Base-by-base conservation (phyloP, 2,888 invertebrate genomes). In the Drosophila siamana region DNA sequence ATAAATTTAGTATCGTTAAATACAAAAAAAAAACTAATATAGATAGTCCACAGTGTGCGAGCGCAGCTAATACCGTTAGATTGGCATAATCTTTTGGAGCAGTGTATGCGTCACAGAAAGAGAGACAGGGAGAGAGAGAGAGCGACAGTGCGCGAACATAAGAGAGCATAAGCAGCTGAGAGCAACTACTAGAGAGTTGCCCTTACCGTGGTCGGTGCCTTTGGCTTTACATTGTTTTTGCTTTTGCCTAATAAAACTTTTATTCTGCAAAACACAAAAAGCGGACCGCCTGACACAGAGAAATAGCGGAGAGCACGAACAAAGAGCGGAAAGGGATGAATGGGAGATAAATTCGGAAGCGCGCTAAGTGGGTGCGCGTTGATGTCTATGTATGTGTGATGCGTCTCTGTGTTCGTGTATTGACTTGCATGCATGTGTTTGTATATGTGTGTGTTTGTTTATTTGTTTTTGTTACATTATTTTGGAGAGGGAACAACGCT, bases 381-480 rank as follows among this genome's bases (percentile, higher is more conserved):
- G 54, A 46, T 54, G 44, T 50, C 30, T 54, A 48, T 48, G 57
- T 51, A 24, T 41, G 1, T 46, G 47, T 41, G 19, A 48, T 62
- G 40, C 57, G 57, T 64, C 47, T 57, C 6, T 36, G 36, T 54
- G 46, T 26, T 62, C 28, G n/a, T 40, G 24, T 61, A 38, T 55
- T 48, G 24, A 41, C 46, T 36, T 36, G 24, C 43, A 16, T 61
- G 48, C 28, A 40, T 50, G 13, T 28, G n/a, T 44, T 11, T 36
- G 26, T 40, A 36, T 55, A 30, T 69, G 57, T 38, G 59, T 77
- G 51, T 64, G 63, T 86, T 64, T 84, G 72, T 83, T 78, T 81
- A 68, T 73, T 69, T 78, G 78, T 80, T 83, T 82, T 88, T 86
- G 77, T 74, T 88, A 77, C 78, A 73, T 72, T 83, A 66, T 57